A percentile compares a stretch with the other conserved stretches of the same genome.
phyloP scores from a whole-genome alignment of 1,140 invertebrate species.

The Dinothrombium tinctorium region DNA sequence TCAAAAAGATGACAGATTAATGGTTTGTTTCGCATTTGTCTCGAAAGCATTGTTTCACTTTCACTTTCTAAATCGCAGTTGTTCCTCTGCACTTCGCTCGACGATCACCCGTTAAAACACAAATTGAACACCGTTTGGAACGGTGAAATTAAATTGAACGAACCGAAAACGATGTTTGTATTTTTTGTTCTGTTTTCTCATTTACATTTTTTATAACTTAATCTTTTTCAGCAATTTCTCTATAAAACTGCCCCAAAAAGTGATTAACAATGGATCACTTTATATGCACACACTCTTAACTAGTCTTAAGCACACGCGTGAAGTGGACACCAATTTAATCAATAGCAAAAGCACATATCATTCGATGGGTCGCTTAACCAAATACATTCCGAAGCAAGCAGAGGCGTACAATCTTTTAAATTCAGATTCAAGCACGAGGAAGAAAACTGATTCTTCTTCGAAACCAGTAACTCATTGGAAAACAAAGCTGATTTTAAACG shows the following conservation, averaged over 20 bases:
- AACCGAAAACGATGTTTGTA: background rate
- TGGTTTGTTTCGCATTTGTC: constrained; percentile 17
- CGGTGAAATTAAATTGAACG: background rate
- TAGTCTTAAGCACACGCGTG: constrained; percentile 19
- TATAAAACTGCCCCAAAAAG: constrained; percentile 38
- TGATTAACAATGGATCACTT: constrained; percentile 46
- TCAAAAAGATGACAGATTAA: constrained; percentile 24
- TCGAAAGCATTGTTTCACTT: background rate
- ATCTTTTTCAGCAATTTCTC: background rate
- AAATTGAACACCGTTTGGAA: background rate
- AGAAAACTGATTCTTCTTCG: constrained; percentile 10
- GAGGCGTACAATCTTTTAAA: constrained; percentile 45
- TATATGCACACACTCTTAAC: constrained; percentile 30
- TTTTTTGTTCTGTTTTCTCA: constrained; percentile 21
- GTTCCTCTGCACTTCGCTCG: background rate
- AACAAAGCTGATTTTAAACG: constrained; percentile 7
- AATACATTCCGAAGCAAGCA: constrained; percentile 41
- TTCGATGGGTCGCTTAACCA: constrained; percentile 34
- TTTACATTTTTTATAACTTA: constrained; percentile 27
- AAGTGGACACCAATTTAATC: constrained; percentile 17
- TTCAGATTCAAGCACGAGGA: constrained; percentile 17
- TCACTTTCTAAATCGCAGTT: background rate
- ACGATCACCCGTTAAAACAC: background rate
- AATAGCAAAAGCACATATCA: constrained; percentile 28
- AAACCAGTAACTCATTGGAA: constrained; percentile 12